A percentile compares a stretch with the other conserved stretches of the same genome.
Conservation (phyloP, 2,888 invertebrate species). For the Taenaris catops region DNA sequence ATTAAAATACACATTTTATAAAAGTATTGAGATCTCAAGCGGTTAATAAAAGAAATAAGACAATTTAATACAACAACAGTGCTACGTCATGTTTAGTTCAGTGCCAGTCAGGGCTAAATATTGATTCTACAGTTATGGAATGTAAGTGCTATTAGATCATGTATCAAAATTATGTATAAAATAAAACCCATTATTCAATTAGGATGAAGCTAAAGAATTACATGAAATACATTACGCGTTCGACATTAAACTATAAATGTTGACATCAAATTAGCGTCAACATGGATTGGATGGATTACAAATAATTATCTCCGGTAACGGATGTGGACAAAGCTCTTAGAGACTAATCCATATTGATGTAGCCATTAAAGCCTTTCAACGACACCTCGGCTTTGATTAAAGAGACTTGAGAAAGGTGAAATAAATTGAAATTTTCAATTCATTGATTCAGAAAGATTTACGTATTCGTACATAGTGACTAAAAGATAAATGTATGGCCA, state of each 20-base stretch:
- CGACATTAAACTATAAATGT: conserved; percentile 42
- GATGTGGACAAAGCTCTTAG: conserved; percentile 27
- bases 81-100: too few relatives aligned
- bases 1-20: too few relatives aligned
- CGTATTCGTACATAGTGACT: conserved; percentile 21
- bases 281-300: conserved; percentile 43
- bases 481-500: too few relatives aligned
- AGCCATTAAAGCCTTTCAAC: conserved; percentile 56
- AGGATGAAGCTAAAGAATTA: too few relatives aligned
- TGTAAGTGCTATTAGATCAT: too few relatives aligned
- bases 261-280: conserved; percentile 46
- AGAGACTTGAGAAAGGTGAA: conserved; percentile 38
- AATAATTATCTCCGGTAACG: conserved; percentile 54
- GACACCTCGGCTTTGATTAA: conserved; percentile 49
- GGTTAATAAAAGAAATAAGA: too few relatives aligned
- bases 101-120: too few relatives aligned
- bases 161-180: too few relatives aligned
- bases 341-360: conserved; percentile 56
- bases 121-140: too few relatives aligned
- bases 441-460: conserved; percentile 46
- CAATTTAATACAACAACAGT: too few relatives aligned
- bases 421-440: conserved; percentile 44
- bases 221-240: conserved; percentile 38
- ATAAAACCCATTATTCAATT: too few relatives aligned
- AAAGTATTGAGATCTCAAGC: too few relatives aligned